Conservation (phyloP, 2,797 vertebrate species). For the Decapterus maruadsi region DNA sequence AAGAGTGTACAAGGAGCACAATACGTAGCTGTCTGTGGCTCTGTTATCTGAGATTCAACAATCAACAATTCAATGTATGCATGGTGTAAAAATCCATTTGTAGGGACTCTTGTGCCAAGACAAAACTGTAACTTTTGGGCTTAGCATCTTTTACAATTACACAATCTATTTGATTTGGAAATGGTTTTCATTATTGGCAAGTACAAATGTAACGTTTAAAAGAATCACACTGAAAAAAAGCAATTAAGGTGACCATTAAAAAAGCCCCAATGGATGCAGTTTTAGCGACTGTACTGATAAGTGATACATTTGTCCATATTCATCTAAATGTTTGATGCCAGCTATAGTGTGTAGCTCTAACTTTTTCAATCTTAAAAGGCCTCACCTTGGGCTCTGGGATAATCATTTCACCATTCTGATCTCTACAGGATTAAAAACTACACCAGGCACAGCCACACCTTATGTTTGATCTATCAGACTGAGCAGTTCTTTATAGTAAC, state of each 20-base stretch:
- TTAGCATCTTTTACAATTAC: not conserved
- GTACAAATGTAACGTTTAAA: not conserved
- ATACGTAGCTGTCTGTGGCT: slow-evolving; percentile 63
- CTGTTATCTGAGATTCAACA: slow-evolving; percentile 20
- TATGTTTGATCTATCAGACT: not conserved
- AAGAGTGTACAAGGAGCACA: slow-evolving; percentile 67
- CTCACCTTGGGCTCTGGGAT: too few species aligned
- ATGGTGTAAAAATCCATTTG: not conserved
- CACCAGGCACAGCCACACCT: too few species aligned
- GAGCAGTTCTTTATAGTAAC: not conserved
- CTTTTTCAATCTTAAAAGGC: not conserved
- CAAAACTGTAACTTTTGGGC: not conserved
- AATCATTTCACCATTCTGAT: not conserved
- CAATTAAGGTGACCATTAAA: not conserved
- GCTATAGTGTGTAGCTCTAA: not conserved
- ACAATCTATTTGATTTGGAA: not conserved
- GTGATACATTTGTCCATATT: not conserved
- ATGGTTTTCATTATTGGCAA: not conserved
- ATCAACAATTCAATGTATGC: not conserved
- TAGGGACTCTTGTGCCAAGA: not conserved
- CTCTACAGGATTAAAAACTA: not conserved
- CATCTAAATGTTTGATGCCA: not conserved
- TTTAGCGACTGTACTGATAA: not conserved
- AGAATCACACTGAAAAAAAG: not conserved
- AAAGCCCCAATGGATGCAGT: not conserved